A percentile compares a stretch with the other conserved stretches of the same genome.
These are phyloP conservation scores for Magallana gigas DNA, from an alignment of 1,140 invertebrate species.

Conservation along the genomic window DNA sequence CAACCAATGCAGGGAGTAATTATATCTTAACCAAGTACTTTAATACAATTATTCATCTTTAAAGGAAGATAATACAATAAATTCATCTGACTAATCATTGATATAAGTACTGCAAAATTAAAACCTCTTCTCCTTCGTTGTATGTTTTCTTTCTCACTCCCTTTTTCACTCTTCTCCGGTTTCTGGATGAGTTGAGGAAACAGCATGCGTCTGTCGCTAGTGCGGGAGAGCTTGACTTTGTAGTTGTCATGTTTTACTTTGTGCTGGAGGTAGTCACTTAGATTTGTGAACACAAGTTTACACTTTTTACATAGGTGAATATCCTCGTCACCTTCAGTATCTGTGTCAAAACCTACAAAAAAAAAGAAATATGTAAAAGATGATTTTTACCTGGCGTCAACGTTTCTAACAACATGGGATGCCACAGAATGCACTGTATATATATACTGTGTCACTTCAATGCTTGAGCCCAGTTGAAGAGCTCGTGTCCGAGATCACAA, in stretches of 20 bases:
- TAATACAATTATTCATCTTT: neutral
- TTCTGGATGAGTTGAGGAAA: conserved; percentile 67
- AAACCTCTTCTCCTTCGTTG: conserved; percentile 52
- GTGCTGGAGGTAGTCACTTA: conserved; percentile 70
- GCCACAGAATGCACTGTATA: no score
- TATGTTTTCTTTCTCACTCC: conserved; percentile 48
- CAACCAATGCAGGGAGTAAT: neutral
- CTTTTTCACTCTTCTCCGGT: conserved; percentile 41
- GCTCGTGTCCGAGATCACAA: no score
- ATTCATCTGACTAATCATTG: neutral
- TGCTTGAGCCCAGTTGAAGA: no score
- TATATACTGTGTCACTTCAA: neutral
- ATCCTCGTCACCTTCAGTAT: conserved; percentile 68
- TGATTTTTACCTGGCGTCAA: no score
- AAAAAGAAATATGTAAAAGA: neutral
- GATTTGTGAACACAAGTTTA: conserved; percentile 67
- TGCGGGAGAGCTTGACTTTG: conserved; percentile 65
- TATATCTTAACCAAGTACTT: neutral
- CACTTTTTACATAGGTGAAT: conserved; percentile 71
- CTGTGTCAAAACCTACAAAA: conserved; percentile 59
- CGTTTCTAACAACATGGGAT: no score
- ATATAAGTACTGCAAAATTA: neutral
- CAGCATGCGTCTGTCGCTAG: conserved; percentile 58
- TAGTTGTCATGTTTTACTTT: conserved; percentile 72
- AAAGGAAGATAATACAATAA: neutral